Evolutionary conservation across 2,113 vertebrate genomes (phyloP).

Genomic region (Xiphorhynchus elegans): DNA sequence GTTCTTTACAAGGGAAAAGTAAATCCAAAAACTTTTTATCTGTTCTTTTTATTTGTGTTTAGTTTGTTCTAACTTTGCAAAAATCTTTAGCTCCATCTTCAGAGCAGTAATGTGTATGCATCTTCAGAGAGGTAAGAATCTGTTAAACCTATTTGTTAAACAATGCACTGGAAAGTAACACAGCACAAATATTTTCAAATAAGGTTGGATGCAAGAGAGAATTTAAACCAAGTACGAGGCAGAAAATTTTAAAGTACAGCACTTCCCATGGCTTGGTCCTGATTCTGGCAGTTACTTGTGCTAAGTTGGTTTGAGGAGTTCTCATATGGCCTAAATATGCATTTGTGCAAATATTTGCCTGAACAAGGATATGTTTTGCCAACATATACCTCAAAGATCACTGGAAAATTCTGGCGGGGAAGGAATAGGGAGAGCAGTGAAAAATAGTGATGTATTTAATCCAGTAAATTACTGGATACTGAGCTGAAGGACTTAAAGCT

Average conservation of each 20-base stretch:
- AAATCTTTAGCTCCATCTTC: slow-evolving; percentile 78
- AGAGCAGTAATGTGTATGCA: slow-evolving; percentile 53
- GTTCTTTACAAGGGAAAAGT: background rate
- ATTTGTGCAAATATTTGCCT: background rate
- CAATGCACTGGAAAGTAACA: background rate
- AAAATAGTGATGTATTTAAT: background rate
- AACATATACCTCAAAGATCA: background rate
- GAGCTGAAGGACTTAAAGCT: background rate
- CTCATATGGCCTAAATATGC: background rate
- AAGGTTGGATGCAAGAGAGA: background rate
- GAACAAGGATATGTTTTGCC: background rate
- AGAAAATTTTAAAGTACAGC: background rate
- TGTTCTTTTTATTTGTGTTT: background rate
- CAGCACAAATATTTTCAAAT: background rate
- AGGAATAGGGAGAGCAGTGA: background rate
- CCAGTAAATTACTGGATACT: background rate
- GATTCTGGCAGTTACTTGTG: background rate
- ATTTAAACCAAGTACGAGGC: background rate
- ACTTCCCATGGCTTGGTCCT: background rate
- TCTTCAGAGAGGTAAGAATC: background rate
- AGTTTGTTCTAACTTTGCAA: slow-evolving; percentile 43
- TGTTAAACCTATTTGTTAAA: background rate
- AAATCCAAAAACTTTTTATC: background rate
- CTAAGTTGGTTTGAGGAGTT: background rate
- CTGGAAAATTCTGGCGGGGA: background rate